phyloP scores from a whole-genome alignment of 1,140 invertebrate species.

The Leptinotarsa undecemlineata region DNA sequence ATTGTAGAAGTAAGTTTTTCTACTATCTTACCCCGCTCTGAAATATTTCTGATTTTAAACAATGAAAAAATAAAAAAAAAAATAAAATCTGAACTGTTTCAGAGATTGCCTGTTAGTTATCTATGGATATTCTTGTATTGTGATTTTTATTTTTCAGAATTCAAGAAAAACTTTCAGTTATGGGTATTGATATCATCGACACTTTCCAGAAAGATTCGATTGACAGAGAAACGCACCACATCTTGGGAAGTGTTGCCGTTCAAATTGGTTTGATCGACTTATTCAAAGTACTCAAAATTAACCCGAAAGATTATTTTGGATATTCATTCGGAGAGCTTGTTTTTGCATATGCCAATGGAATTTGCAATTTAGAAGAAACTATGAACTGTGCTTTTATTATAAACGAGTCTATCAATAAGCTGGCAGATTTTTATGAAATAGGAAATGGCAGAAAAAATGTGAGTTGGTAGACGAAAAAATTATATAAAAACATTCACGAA shows the following conservation, averaged over 20 bases:
- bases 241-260: conserved; percentile 75
- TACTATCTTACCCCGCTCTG: too few species aligned
- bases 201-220: conserved; percentile 45
- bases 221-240: conserved; percentile 67
- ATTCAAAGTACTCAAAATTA: conserved; percentile 65
- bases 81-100: too few species aligned
- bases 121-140: not conserved
- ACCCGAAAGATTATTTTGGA: conserved; percentile 75
- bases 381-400: conserved; percentile 53
- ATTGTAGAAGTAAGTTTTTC: too few species aligned
- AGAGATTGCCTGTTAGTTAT: too few species aligned
- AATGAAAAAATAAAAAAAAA: too few species aligned
- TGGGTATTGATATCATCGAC: conserved; percentile 50
- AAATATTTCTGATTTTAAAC: too few species aligned
- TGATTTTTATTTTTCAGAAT: conserved; percentile 31
- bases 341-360: conserved; percentile 83
- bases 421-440: not conserved
- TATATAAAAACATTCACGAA: too few species aligned
- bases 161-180: conserved; percentile 58
- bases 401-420: conserved; percentile 14
- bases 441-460: not conserved
- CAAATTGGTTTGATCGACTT: conserved; percentile 80
- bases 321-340: conserved; percentile 81
- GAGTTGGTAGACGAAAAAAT: not conserved
- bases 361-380: conserved; percentile 79